Evolutionary conservation across 2,888 invertebrate species (phyloP).

Genomic region (Polyploca ridens): DNA sequence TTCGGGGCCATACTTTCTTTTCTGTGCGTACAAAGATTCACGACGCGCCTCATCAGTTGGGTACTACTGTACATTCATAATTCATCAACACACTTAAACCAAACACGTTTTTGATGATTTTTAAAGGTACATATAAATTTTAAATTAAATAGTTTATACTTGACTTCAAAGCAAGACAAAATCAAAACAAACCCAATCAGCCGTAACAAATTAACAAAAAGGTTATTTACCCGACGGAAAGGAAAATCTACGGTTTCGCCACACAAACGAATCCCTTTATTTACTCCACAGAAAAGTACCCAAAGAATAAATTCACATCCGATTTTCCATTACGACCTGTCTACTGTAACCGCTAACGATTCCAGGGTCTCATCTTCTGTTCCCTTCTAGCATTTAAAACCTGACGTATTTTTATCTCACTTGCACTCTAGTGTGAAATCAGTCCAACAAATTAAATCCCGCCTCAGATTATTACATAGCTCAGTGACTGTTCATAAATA

Average conservation of each 20-base stretch:
- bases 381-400: slow-evolving; percentile 37
- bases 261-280: slow-evolving; percentile 53
- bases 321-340: slow-evolving; percentile 68
- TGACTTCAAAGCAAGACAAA: background rate
- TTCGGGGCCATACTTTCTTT: no score
- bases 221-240: slow-evolving; percentile 24
- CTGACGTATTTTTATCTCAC: slow-evolving; percentile 38
- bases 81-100: no score
- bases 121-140: no score
- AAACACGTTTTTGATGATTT: no score
- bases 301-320: slow-evolving; percentile 50
- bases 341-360: slow-evolving; percentile 73
- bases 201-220: slow-evolving; percentile 35
- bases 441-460: slow-evolving; percentile 90
- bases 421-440: slow-evolving; percentile 86
- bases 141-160: no score
- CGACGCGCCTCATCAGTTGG: no score
- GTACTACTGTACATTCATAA: no score
- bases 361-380: slow-evolving; percentile 38
- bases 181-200: slow-evolving; percentile 18
- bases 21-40: no score
- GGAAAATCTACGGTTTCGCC: slow-evolving; percentile 25
- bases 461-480: slow-evolving; percentile 89
- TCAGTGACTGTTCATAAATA: slow-evolving; percentile 89
- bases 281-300: slow-evolving; percentile 53